Evolutionary conservation across 2,888 invertebrate genomes (phyloP).

Genomic region (Argynnis bischoffii): DNA sequence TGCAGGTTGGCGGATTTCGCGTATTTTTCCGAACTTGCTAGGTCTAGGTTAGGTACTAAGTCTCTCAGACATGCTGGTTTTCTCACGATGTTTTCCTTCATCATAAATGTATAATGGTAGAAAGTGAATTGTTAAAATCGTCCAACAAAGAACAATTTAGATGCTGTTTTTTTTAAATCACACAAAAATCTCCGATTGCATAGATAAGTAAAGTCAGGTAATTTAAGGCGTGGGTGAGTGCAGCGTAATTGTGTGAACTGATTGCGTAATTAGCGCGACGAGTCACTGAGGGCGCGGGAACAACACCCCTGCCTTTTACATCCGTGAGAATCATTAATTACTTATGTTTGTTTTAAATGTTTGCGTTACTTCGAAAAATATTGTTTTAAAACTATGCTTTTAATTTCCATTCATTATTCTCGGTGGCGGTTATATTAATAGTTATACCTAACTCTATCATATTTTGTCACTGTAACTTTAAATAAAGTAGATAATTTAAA

Average conservation of each 20-base stretch:
- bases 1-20: too few relatives aligned
- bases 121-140: too few relatives aligned
- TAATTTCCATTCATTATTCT: background rate
- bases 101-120: too few relatives aligned
- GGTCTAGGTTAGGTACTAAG: too few relatives aligned
- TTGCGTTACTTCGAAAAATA: constrained; percentile 27
- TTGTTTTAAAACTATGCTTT: background rate
- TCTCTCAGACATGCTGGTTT: too few relatives aligned
- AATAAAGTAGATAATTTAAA: too few relatives aligned
- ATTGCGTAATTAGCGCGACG: constrained; percentile 77
- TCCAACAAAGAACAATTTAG: too few relatives aligned
- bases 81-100: too few relatives aligned
- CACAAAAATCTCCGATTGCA: constrained; percentile 12
- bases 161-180: background rate
- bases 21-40: too few relatives aligned
- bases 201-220: constrained; percentile 40
- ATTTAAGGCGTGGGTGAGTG: constrained; percentile 37
- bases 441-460: too few relatives aligned
- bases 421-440: too few relatives aligned
- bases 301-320: constrained; percentile 65
- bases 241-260: constrained; percentile 78
- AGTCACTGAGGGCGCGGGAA: constrained; percentile 76
- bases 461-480: too few relatives aligned
- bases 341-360: constrained; percentile 50
- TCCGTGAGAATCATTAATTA: constrained; percentile 78